These are phyloP conservation scores for Mixornis gularis DNA, from an alignment of 2,113 vertebrate genomes.

Conservation along the genomic window DNA sequence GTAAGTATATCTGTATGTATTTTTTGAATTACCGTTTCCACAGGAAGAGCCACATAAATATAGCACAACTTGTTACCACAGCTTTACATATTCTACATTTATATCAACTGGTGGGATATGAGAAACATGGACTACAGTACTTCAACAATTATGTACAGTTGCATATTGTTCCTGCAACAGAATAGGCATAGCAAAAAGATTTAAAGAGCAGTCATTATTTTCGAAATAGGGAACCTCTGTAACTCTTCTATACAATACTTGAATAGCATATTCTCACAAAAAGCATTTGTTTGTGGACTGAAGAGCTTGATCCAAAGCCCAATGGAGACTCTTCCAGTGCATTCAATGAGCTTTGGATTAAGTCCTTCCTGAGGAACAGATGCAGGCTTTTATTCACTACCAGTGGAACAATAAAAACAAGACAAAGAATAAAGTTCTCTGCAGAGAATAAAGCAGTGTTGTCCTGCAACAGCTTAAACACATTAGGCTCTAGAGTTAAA, in stretches of 20 bases:
- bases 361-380: slow-evolving; percentile 51
- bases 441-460: slow-evolving; percentile 5
- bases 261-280: slow-evolving; percentile 27
- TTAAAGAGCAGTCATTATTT: slow-evolving; percentile 17
- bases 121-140: neutral
- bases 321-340: slow-evolving; percentile 3
- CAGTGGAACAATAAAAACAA: slow-evolving; percentile 28
- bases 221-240: slow-evolving; percentile 2
- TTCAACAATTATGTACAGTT: neutral
- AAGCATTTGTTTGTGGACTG: slow-evolving; percentile 21
- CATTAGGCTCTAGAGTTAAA: neutral
- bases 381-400: slow-evolving; percentile 31
- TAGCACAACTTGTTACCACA: neutral
- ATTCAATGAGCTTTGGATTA: slow-evolving; percentile 48
- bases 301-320: slow-evolving; percentile 27
- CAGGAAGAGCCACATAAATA: neutral
- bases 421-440: slow-evolving; percentile 37
- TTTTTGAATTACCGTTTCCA: neutral
- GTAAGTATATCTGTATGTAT: neutral
- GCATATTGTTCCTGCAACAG: neutral
- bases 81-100: neutral
- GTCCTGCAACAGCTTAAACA: neutral
- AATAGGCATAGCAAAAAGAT: neutral
- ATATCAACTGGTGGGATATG: neutral
- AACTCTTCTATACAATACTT: slow-evolving; percentile 4